phyloP scores from a whole-genome alignment of 2,888 invertebrate genomes.

The Oxytorus armatus region DNA sequence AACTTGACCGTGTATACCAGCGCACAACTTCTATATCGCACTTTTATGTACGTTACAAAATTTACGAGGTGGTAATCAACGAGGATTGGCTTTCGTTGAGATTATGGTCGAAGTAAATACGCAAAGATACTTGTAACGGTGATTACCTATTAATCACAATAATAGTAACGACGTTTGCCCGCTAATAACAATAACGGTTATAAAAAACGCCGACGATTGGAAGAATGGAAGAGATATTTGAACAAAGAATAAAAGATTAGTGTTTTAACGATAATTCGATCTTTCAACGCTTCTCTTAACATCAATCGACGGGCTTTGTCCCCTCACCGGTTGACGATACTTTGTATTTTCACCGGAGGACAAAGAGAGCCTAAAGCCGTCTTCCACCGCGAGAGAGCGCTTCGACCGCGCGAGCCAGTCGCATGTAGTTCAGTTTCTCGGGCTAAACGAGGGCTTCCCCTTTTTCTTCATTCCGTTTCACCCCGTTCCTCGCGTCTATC shows the following conservation, averaged over 20 bases:
- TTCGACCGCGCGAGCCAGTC: not conserved
- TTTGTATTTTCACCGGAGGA: slow-evolving; percentile 4
- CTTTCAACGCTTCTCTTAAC: not conserved
- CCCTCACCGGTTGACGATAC: not conserved
- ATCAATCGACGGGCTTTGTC: slow-evolving; percentile 2
- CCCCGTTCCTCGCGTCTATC: not conserved
- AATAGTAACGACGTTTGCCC: not conserved
- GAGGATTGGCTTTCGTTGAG: slow-evolving; percentile 44
- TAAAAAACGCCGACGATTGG: no score
- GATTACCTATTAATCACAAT: not conserved
- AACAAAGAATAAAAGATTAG: no score
- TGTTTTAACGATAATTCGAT: not conserved
- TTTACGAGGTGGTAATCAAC: slow-evolving; percentile 47
- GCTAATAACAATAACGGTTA: no score
- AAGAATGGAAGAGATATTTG: no score
- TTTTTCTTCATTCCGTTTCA: not conserved
- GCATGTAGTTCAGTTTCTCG: slow-evolving; percentile 16
- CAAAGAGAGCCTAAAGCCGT: slow-evolving; percentile 35
- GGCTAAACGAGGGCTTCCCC: slow-evolving; percentile 5
- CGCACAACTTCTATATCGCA: slow-evolving; percentile 42
- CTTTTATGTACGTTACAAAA: slow-evolving; percentile 53
- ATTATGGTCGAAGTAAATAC: slow-evolving; percentile 13
- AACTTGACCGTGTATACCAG: slow-evolving; percentile 51
- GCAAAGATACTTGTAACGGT: not conserved
- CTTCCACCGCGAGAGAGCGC: not conserved